These are phyloP conservation scores for Cryptocheilus praepositus DNA, from an alignment of 2,888 invertebrate species.

Conservation along the genomic window DNA sequence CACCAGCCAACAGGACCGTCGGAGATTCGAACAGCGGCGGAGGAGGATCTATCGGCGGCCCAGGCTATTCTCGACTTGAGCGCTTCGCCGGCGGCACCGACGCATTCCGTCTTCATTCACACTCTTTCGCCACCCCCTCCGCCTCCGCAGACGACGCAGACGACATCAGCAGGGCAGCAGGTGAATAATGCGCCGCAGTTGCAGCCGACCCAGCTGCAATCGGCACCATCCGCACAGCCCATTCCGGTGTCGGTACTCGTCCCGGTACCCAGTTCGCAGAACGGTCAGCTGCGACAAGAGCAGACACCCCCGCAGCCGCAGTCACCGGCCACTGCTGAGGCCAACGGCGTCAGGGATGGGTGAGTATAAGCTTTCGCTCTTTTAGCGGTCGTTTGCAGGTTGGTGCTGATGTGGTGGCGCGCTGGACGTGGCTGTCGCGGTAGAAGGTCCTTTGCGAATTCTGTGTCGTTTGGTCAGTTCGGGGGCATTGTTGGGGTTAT, in stretches of 20 bases:
- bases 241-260: constrained; percentile 69
- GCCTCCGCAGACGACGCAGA: constrained; percentile 39
- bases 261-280: constrained; percentile 62
- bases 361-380: constrained; percentile 23
- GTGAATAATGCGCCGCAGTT: constrained; percentile 15
- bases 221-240: constrained; percentile 51
- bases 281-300: constrained; percentile 47
- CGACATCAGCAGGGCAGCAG: constrained; percentile 39
- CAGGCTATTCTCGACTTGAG: constrained; percentile 93
- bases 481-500: no score
- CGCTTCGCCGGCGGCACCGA: constrained; percentile 83
- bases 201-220: constrained; percentile 41
- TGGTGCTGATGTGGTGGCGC: no score
- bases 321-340: constrained; percentile 66
- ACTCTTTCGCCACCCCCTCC: constrained; percentile 80
- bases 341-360: constrained; percentile 51
- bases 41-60: constrained; percentile 90
- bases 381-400: no score
- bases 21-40: constrained; percentile 80
- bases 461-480: no score
- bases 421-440: no score
- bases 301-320: constrained; percentile 63
- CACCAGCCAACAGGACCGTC: constrained; percentile 67
- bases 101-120: constrained; percentile 71
- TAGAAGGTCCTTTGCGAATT: no score